These are phyloP conservation scores for Emberiza fucata DNA, from an alignment of 2,113 vertebrate genomes.

Conservation along the genomic window DNA sequence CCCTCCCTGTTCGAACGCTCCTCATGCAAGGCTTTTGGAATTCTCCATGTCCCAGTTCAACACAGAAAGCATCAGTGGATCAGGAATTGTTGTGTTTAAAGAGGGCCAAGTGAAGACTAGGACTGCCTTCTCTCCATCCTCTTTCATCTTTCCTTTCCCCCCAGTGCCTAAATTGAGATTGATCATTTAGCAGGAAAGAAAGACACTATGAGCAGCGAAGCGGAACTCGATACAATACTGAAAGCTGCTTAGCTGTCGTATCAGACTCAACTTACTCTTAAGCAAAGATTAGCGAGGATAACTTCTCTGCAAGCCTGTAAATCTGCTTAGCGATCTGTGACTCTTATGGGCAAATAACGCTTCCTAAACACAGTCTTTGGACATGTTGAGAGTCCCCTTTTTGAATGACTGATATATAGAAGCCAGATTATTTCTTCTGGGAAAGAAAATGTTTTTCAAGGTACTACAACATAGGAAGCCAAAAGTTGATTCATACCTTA, in stretches of 20 bases:
- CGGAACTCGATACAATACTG: background rate
- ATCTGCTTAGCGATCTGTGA: slow-evolving; percentile 50
- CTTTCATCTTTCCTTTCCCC: background rate
- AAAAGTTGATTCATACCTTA: background rate
- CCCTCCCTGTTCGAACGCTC: background rate
- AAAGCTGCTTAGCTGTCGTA: slow-evolving; percentile 19
- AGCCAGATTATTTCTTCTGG: background rate
- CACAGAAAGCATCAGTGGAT: background rate
- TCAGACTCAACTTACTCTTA: slow-evolving; percentile 49
- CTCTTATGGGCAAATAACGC: slow-evolving; percentile 4
- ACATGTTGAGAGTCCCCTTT: background rate
- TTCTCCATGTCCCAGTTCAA: background rate
- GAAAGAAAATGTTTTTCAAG: background rate
- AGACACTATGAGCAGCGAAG: background rate
- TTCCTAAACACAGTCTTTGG: slow-evolving; percentile 36
- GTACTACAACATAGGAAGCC: background rate
- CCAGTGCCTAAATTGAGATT: background rate
- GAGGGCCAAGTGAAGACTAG: background rate
- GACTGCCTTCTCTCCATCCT: background rate
- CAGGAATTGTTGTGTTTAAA: background rate
- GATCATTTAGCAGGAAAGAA: background rate
- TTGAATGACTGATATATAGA: slow-evolving; percentile 5
- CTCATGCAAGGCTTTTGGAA: background rate
- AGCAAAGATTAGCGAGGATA: slow-evolving; percentile 56
- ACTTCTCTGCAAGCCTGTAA: slow-evolving; percentile 20